These are phyloP conservation scores for Sebastiscus albofasciatus DNA, from an alignment of 2,797 vertebrate genomes.

Conservation along the genomic window DNA sequence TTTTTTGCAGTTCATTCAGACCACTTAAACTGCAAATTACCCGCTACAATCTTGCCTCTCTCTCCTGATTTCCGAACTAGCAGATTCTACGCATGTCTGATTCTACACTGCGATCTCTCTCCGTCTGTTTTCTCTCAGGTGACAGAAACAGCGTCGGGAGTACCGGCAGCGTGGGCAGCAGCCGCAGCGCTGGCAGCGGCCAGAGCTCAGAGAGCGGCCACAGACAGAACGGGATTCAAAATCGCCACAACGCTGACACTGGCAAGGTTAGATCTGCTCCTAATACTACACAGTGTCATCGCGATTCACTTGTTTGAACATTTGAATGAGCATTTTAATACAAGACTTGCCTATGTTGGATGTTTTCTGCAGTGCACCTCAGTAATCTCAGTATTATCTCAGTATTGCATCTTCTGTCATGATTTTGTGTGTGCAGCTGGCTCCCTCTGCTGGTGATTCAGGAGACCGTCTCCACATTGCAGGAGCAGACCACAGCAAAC, in stretches of 20 bases:
- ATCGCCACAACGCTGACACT: constrained; percentile 42
- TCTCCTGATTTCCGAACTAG: background rate
- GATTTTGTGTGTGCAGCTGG: constrained; percentile 63
- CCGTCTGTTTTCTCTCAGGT: constrained; percentile 61
- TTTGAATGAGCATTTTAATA: background rate
- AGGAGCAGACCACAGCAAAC: constrained; percentile 56
- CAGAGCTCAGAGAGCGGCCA: constrained; percentile 91
- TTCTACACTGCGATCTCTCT: background rate
- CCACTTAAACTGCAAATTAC: background rate
- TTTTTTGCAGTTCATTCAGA: background rate
- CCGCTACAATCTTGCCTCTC: background rate
- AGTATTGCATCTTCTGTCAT: accelerated
- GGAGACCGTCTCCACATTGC: constrained; percentile 55
- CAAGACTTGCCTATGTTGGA: background rate
- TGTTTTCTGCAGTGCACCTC: background rate
- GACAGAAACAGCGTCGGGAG: constrained; percentile 92
- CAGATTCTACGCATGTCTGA: background rate
- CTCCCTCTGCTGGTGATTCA: constrained; percentile 76
- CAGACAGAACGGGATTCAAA: constrained; percentile 74
- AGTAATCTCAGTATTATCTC: background rate
- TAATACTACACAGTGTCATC: background rate
- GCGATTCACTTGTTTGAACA: background rate
- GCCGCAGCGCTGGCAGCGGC: constrained; percentile 91
- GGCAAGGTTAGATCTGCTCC: constrained; percentile 52
- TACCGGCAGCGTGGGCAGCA: constrained; percentile 90